phyloP scores from a whole-genome alignment of 2,797 vertebrate species.

The Steatocranus sp. region DNA sequence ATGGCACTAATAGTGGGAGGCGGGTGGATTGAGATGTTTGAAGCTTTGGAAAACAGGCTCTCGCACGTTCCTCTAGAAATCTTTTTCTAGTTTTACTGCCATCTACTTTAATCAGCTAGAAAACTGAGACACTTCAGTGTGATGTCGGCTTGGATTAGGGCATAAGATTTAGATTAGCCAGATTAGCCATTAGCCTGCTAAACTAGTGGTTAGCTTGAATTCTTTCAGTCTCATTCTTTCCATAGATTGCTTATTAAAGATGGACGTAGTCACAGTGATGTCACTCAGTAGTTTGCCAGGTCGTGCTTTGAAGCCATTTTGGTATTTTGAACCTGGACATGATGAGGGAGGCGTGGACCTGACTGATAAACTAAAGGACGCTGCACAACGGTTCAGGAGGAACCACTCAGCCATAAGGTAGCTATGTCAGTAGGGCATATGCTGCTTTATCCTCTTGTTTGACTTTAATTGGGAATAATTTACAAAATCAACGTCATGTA shows the following conservation, averaged over 20 bases:
- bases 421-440: neutral
- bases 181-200: neutral
- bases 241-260: neutral
- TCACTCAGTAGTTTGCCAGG: neutral
- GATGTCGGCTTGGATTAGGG: neutral
- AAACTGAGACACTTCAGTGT: neutral
- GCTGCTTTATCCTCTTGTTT: neutral
- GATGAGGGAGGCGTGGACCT: neutral
- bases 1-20: conserved; percentile 41
- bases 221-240: conserved; percentile 12
- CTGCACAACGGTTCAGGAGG: neutral
- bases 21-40: conserved; percentile 46
- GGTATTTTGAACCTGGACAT: neutral
- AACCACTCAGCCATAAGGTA: neutral
- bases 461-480: neutral
- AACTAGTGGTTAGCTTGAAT: neutral
- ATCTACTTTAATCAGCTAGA: conserved; percentile 14
- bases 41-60: conserved; percentile 48
- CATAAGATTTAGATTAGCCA: neutral
- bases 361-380: neutral
- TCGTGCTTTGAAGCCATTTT: neutral
- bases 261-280: neutral
- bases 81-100: neutral
- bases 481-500: neutral
- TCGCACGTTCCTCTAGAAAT: conserved; percentile 14